Conservation (phyloP, 2,113 vertebrate genomes). For the Limanda limanda region DNA sequence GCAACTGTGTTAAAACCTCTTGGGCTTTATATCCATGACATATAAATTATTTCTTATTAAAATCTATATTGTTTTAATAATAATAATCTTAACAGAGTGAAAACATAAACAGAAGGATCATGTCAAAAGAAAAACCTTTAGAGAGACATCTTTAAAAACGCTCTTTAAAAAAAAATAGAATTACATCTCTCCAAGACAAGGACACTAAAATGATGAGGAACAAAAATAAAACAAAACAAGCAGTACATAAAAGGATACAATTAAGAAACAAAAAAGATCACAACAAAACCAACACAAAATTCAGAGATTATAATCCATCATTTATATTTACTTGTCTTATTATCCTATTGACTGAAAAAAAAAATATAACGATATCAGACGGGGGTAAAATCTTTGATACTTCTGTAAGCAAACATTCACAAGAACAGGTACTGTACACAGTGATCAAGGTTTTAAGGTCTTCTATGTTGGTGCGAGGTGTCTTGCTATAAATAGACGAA, state of each 20-base stretch:
- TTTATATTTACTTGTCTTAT: slow-evolving; percentile 64
- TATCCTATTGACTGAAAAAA: slow-evolving; percentile 72
- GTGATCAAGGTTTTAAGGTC: slow-evolving; percentile 83
- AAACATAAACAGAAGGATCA: slow-evolving; percentile 78
- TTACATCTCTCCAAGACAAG: slow-evolving; percentile 88
- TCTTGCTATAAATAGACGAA: slow-evolving; percentile 65
- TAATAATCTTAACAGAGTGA: slow-evolving; percentile 76
- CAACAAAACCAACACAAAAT: slow-evolving; percentile 80
- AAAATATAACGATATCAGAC: slow-evolving; percentile 61
- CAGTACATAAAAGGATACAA: slow-evolving; percentile 69
- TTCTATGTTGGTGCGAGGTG: slow-evolving; percentile 79
- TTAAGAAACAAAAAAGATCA: slow-evolving; percentile 71
- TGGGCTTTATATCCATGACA: slow-evolving; percentile 79
- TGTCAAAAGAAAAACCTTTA: slow-evolving; percentile 78
- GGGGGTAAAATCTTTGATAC: slow-evolving; percentile 79
- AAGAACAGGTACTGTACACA: slow-evolving; percentile 82
- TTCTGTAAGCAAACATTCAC: slow-evolving; percentile 81
- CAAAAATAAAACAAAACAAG: slow-evolving; percentile 56
- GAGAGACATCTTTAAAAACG: slow-evolving; percentile 83
- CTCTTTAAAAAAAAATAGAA: slow-evolving; percentile 91
- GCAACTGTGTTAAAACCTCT: slow-evolving; percentile 77
- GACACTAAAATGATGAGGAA: slow-evolving; percentile 74
- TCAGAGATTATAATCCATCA: slow-evolving; percentile 77
- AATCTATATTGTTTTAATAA: slow-evolving; percentile 81
- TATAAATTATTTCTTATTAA: slow-evolving; percentile 86